Base-by-base conservation (phyloP, 2,113 vertebrate genomes). In the Galeopterus variegatus region DNA sequence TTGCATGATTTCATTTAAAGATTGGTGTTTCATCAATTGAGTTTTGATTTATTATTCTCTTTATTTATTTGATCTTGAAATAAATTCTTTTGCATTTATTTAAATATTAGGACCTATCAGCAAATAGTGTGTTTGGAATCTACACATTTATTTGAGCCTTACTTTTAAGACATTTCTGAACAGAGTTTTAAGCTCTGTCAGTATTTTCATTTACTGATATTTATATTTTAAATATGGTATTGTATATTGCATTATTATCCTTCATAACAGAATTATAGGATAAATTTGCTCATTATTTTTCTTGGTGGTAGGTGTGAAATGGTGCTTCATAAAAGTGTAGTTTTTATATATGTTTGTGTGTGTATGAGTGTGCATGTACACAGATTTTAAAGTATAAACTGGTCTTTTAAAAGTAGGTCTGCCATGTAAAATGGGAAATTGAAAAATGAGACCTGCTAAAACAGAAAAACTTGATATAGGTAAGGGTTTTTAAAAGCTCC, bases 161-260 rank as follows among this genome's bases (percentile, higher is more conserved):
- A 90, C 36, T 92, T 95, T 96, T 36, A 41, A 96, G 83, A 95
- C 95, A 93, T 92, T 96, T 98, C 90, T 95, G 73, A 97, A 81
- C 45, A 89, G 87, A 93, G 50, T 92, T 82, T 96, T 92, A 92
- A 95, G 41, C 62, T 91, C 90, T 97, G 73, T 91, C 33, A 64
- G 52, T 95, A 72, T 96, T 96, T 97, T 96, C 26, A 97, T 70
- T 97, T 93, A 87, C 24, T 96, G 92, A 93, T 95, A 97, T 94
- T 96, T 98, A 93, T 97, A 72, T 95, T 97, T 97, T 93, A 96
- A 97, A 96, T 62, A 91, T 52, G 72, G 10, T 60, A 77, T 93
- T 95, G n/a, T 95, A 73, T 84, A 94, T 92, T 92, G 21, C 77
- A 81, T 97, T 95, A 77, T 94, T 92, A 92, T 65, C 28, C 33